Evolutionary conservation across 2,113 vertebrate species (phyloP), one percentile per base, ranked within the genome.

Genomic region (Cyanoderma ruficeps): DNA sequence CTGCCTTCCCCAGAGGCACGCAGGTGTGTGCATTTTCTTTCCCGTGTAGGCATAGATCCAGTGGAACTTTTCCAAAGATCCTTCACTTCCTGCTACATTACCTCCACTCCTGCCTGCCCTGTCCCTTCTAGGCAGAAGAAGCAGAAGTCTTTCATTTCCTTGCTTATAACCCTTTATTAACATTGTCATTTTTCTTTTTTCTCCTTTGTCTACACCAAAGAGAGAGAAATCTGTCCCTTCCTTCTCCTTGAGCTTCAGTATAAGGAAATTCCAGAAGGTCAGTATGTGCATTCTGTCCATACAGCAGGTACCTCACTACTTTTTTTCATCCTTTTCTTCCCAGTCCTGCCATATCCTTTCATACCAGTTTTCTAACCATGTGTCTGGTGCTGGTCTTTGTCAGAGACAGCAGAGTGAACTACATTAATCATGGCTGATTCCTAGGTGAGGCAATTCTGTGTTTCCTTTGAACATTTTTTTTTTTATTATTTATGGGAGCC

Each of bases 321-420:
- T 72, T 93, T 91, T 61, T 56, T 30, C 9, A 44, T 59, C 39
- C 35, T 84, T 70, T 81, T 84, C n/a, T 77, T 81, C 52, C n/a
- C 0, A 2, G 7, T 71, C 35, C 57, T 74, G 21, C 19, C 75
- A 13, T 60, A 72, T 44, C 17, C 24, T 91, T 85, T 82, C 50
- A 49, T 61, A 61, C 13, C 33, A 74, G 22, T 50, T 85, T 85
- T 64, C 71, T 72, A 64, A 39, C 27, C 19, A 23, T 39, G 47
- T 47, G 67, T 31, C 33, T 88, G 67, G 68, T 52, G 67, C 89
- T 86, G 91, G 68, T 83, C 60, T 95, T 89, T 89, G 71, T 93
- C 92, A 88, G 60, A 94, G 19, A 83, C 85, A 90, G 75, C 70
- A 78, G 35, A 33, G 52, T 20, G 77, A 89, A 18, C n/a, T 41